phyloP scores from a whole-genome alignment of 2,113 vertebrate species.

The Macrotus californicus region DNA sequence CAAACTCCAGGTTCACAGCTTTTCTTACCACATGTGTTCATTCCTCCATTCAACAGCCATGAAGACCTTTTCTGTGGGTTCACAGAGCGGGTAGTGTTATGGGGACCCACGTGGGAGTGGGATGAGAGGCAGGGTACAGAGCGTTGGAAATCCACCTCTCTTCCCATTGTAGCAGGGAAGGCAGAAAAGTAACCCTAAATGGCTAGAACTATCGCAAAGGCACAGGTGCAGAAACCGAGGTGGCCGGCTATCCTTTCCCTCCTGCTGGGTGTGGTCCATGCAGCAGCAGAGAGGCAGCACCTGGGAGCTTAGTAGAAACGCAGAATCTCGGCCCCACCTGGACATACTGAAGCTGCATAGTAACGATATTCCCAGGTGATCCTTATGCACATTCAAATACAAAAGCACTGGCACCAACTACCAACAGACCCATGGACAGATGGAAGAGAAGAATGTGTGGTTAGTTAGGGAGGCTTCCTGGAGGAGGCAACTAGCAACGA shows the following conservation, averaged over 20 bases:
- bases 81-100: accelerated
- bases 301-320: not conserved
- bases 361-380: not conserved
- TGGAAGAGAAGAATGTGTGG: not conserved
- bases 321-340: accelerated
- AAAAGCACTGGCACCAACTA: too few relatives aligned
- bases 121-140: not conserved
- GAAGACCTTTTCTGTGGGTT: not conserved
- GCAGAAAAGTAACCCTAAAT: not conserved
- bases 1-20: not conserved
- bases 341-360: accelerated
- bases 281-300: not conserved
- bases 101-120: accelerated
- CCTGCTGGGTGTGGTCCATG: accelerated
- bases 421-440: not conserved
- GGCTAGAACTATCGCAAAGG: not conserved
- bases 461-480: not conserved
- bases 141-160: not conserved
- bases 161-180: not conserved
- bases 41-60: not conserved
- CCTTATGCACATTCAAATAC: not conserved
- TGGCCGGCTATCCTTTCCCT: accelerated
- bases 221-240: accelerated
- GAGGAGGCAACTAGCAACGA: not conserved
- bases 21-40: not conserved